A percentile compares a stretch with the other conserved stretches of the same genome.
Evolutionary conservation across 1,140 invertebrate species (phyloP).

Genomic region (Limonius californicus): DNA sequence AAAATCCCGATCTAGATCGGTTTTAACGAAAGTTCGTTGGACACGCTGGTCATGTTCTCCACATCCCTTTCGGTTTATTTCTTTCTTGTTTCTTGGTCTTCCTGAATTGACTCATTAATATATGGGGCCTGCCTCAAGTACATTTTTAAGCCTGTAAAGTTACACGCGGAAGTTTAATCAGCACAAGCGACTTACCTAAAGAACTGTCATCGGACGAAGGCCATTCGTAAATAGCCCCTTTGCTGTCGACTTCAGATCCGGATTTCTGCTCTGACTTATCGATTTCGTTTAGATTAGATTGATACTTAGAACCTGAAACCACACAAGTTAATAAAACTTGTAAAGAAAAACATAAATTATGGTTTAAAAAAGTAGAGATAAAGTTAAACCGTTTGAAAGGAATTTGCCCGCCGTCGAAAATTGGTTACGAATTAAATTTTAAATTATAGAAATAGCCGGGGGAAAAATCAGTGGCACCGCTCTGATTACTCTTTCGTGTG

Average conservation of each 20-base stretch:
- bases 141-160: too few species aligned
- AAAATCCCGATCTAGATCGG: too few species aligned
- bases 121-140: too few species aligned
- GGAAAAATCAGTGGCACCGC: too few species aligned
- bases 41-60: too few species aligned
- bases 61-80: too few species aligned
- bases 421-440: constrained; percentile 9
- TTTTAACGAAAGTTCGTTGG: too few species aligned
- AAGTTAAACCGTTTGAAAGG: background rate
- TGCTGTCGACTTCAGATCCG: constrained; percentile 48
- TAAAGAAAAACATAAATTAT: constrained; percentile 2
- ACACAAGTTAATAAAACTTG: constrained; percentile 11
- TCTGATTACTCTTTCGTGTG: too few species aligned
- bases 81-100: too few species aligned
- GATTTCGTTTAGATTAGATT: constrained; percentile 66
- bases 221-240: constrained; percentile 42
- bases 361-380: background rate
- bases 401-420: background rate
- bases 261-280: constrained; percentile 68
- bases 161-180: too few species aligned
- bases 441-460: too few species aligned
- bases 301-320: constrained; percentile 57
- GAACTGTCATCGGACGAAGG: constrained; percentile 35
- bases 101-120: too few species aligned
- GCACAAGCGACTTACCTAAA: constrained; percentile 28